Evolutionary conservation across 2,888 invertebrate genomes (phyloP), one percentile per base, ranked within the genome.

Genomic region (Dicranocentrus wangi): DNA sequence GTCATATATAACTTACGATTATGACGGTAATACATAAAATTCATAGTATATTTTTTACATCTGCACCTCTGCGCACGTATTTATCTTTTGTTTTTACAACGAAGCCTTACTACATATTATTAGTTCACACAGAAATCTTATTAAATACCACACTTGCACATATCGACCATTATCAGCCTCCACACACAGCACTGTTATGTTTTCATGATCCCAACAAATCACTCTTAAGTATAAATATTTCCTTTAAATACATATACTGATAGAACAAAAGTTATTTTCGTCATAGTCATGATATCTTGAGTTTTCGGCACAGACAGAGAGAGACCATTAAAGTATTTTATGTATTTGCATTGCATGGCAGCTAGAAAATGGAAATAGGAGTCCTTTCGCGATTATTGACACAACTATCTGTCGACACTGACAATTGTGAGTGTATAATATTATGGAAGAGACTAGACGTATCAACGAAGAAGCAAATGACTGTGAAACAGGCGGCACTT

Each of bases 401-500:
- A 28, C 51, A 81, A 81, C 69, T 73, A 71, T 60, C 66, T 72
- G 65, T 17, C 28, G 61, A 69, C n/a, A 61, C n/a, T n/a, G n/a
- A n/a, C n/a, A n/a, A n/a, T 70, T 27, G 68, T 58, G 58, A 70
- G 68, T 68, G 72, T 25, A 58, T 43, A 65, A 58, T 17, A 73
- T 43, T 63, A 79, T 81, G 81, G 75, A 81, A 81, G 81, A 81
- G 81, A 81, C 81, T 81, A 81, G 81, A 81, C 63, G 66, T 65
- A 72, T 61, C 25, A 61, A 65, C 70, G 81, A 73, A 60, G 75
- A 65, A 65, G 43, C 58, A 66, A 73, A 69, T 73, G 72, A 69
- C 61, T 61, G 60, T 68, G 60, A 69, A 73, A 69, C 28, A 80
- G 72, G 72, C 83, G 82, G 85, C 82, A 84, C 83, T 83, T 84